Evolutionary conservation across 2,113 vertebrate genomes (phyloP), one percentile per base, ranked within the genome.

Genomic region (Archocentrus centrarchus): DNA sequence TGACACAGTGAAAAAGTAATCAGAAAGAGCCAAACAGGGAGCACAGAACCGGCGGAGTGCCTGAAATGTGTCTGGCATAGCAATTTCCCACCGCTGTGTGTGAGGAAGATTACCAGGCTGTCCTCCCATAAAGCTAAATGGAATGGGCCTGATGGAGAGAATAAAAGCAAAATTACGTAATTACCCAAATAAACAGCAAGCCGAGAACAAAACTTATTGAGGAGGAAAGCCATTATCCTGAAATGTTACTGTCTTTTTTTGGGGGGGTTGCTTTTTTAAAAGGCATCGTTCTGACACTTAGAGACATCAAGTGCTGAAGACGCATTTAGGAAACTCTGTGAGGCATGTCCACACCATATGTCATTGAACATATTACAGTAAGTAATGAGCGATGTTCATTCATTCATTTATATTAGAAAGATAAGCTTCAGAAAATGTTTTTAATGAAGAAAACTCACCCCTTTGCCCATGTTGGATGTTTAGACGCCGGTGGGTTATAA

Each of bases 391-490:
- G 22, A 77, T 20, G 6, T 57, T 75, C 37, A 62, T 77, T 17
- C 22, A 11, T 73, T 14, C 2, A 30, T 27, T 73, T 17, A 55
- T 73, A 53, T 6, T 57, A 57, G 18, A 58, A 2, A 58, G n/a
- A 58, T 39, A 75, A 58, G 76, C 27, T 53, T 37, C 27, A 11
- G 7, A 47, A 5, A 11, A 14, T 17, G 4, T 17, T 50, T 30
- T 27, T 37, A 63, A 59, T 17, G 0, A 59, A 22, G 7, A 22
- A 14, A 59, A 95, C 96, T 96, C 41, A 96, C 96, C 94, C 94
- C 95, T 95, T 78, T 89, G 14, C 91, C 95, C 96, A 96, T 96
- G 93, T 11, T 95, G 84, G 83, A 83, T 0, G 61, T 86, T 64
- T 88, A 79, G 81, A 62, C 63, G 81, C 59, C 6, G 14, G 75